Percentiles rank a stretch among this genome's conserved stretches.
phyloP scores from a whole-genome alignment of 2,797 vertebrate species.

The Melanotaenia nigrans region DNA sequence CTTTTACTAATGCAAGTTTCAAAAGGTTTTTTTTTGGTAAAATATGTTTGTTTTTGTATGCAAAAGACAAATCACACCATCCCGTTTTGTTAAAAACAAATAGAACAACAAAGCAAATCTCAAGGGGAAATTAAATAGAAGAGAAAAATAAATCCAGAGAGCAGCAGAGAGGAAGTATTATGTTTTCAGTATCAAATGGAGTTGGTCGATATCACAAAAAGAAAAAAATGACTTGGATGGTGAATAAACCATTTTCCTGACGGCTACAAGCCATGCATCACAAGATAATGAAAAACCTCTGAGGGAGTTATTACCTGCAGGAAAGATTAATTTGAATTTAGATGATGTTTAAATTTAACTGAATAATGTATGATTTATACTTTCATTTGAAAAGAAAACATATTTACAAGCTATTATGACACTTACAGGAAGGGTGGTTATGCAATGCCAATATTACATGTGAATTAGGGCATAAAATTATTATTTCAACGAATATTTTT shows the following conservation, averaged over 20 bases:
- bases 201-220: constrained; percentile 6
- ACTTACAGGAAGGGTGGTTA: neutral
- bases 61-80: constrained; percentile 27
- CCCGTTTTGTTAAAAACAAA: constrained; percentile 20
- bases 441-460: neutral
- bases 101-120: neutral
- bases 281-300: constrained; percentile 36
- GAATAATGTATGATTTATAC: constrained; percentile 19
- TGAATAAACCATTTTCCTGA: constrained; percentile 27
- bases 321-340: constrained; percentile 31
- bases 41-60: no score
- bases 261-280: constrained; percentile 9
- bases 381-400: constrained; percentile 21
- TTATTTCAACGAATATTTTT: constrained; percentile 12
- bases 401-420: constrained; percentile 16
- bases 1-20: neutral
- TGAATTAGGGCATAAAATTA: neutral
- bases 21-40: no score
- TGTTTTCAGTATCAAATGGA: constrained; percentile 5
- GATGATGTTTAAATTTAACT: constrained; percentile 5
- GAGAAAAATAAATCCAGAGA: neutral
- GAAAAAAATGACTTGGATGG: constrained; percentile 23
- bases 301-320: constrained; percentile 9
- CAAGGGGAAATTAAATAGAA: neutral
- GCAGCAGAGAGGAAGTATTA: neutral